Conservation (phyloP, 2,113 vertebrate species). For the Xenopus borealis region DNA sequence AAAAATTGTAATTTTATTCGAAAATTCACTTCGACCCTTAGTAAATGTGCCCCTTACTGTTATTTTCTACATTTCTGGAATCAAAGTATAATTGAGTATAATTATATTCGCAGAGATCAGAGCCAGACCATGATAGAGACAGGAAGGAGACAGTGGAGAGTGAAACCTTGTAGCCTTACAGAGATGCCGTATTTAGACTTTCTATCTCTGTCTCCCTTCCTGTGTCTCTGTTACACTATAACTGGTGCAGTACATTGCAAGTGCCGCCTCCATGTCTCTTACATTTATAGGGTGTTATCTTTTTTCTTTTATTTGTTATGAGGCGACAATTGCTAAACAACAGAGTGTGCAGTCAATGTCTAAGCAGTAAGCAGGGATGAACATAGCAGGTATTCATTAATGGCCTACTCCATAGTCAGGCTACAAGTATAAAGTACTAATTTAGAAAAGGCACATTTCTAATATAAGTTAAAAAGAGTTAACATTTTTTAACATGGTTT, state of each 20-base stretch:
- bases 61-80: too few relatives aligned
- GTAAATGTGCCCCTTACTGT: too few relatives aligned
- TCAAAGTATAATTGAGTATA: too few relatives aligned
- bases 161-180: neutral
- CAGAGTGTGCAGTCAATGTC: neutral
- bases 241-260: neutral
- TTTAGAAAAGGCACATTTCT: too few relatives aligned
- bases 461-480: too few relatives aligned
- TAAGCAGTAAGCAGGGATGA: too few relatives aligned
- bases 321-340: neutral
- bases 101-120: neutral
- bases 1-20: too few relatives aligned
- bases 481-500: too few relatives aligned
- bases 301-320: neutral
- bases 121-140: neutral
- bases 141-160: neutral
- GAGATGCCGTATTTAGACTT: constrained; percentile 2
- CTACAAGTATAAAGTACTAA: too few relatives aligned
- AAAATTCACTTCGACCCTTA: too few relatives aligned
- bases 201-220: constrained; percentile 15
- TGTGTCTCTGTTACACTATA: constrained; percentile 12
- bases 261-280: neutral
- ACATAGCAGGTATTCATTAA: too few relatives aligned
- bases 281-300: constrained; percentile 9
- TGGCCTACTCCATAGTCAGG: too few relatives aligned